phyloP scores from a whole-genome alignment of 2,888 invertebrate genomes.

The Spodoptera picta region DNA sequence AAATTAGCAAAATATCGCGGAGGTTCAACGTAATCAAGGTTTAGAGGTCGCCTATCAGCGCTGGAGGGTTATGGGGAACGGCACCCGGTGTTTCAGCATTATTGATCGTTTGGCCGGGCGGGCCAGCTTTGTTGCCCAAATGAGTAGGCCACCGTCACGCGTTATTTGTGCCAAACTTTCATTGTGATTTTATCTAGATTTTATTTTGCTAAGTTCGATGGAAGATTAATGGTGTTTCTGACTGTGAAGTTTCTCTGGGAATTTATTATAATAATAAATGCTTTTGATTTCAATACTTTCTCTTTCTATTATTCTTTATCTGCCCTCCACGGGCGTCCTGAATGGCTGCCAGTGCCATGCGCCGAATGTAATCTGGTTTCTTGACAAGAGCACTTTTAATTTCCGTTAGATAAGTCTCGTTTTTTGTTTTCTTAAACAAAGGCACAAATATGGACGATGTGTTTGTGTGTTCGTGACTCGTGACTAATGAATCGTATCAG shows the following conservation, averaged over 20 bases:
- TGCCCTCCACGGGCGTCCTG: constrained; percentile 9
- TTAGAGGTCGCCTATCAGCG: constrained; percentile 49
- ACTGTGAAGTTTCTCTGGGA: constrained; percentile 28
- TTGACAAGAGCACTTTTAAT: constrained; percentile 13
- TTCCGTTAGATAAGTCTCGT: constrained; percentile 1
- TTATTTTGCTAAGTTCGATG: constrained; percentile 48
- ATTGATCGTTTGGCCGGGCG: constrained; percentile 55
- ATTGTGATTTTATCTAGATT: constrained; percentile 55
- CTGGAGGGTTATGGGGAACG: constrained; percentile 52
- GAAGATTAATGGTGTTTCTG: constrained; percentile 49
- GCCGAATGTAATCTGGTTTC: constrained; percentile 15
- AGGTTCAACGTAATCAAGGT: constrained; percentile 51
- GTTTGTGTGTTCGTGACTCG: too few relatives aligned
- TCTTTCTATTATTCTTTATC: constrained; percentile 16
- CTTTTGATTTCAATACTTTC: constrained; percentile 23
- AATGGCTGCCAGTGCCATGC: background rate
- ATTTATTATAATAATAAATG: constrained; percentile 25
- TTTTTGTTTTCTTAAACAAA: constrained; percentile 25
- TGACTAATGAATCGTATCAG: constrained; percentile 38
- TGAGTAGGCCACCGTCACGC: constrained; percentile 52
- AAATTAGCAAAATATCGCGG: constrained; percentile 50
- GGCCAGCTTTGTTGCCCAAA: constrained; percentile 47
- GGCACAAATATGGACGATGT: background rate
- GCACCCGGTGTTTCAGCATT: constrained; percentile 53
- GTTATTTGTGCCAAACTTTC: constrained; percentile 50